phyloP scores from a whole-genome alignment of 1,140 invertebrate genomes.

The Drosophila sp. region DNA sequence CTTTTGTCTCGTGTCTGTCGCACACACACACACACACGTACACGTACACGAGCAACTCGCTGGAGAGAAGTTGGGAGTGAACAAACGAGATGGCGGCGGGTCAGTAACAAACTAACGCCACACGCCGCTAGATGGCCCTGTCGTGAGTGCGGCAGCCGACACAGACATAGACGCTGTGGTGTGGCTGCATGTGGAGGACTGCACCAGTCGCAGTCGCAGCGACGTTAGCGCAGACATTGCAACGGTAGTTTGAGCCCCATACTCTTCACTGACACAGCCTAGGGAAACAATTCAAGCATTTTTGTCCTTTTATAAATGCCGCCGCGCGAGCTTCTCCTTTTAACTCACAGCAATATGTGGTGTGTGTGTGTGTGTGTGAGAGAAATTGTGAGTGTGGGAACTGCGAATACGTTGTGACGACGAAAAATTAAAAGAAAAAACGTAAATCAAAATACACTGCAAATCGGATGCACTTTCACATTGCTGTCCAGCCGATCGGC shows the following conservation, averaged over 20 bases:
- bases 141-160: slow-evolving; percentile 66
- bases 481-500: slow-evolving; percentile 42
- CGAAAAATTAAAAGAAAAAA: slow-evolving; percentile 39
- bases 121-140: slow-evolving; percentile 76
- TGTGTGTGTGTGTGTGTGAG: slow-evolving; percentile 9
- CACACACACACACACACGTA: slow-evolving; percentile 12
- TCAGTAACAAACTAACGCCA: slow-evolving; percentile 77
- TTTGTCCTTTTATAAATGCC: slow-evolving; percentile 30
- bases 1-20: slow-evolving; percentile 41
- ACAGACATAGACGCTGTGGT: slow-evolving; percentile 43
- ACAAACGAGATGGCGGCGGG: slow-evolving; percentile 61
- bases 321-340: slow-evolving; percentile 18
- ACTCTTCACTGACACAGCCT: slow-evolving; percentile 32
- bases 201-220: slow-evolving; percentile 43
- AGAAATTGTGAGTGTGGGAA: neutral
- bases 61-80: slow-evolving; percentile 56
- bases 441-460: slow-evolving; percentile 49
- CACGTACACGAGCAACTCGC: slow-evolving; percentile 13
- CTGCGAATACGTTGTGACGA: slow-evolving; percentile 36
- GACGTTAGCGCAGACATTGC: slow-evolving; percentile 39
- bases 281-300: slow-evolving; percentile 24
- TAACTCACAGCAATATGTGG: neutral
- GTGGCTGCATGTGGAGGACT: slow-evolving; percentile 39
- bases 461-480: slow-evolving; percentile 61
- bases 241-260: slow-evolving; percentile 32